Evolutionary conservation across 2,113 vertebrate genomes (phyloP).

Genomic region (Brachyhypopomus gauderio): DNA sequence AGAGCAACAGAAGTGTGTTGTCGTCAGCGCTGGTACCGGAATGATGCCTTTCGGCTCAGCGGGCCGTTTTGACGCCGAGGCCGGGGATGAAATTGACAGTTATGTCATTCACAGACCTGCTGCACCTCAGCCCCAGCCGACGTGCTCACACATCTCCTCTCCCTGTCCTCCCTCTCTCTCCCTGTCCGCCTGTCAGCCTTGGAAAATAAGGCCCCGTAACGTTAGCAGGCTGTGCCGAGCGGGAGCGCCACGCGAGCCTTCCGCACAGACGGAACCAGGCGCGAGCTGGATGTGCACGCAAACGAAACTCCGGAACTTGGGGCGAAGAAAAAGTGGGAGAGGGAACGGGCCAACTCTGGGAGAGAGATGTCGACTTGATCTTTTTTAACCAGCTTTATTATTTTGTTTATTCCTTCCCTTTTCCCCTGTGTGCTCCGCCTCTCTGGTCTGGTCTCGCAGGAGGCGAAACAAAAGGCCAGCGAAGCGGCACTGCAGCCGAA

Average conservation of each 20-base stretch:
- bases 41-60: slow-evolving; percentile 13
- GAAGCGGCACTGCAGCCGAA: slow-evolving; percentile 53
- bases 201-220: slow-evolving; percentile 42
- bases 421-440: slow-evolving; percentile 44
- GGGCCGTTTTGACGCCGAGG: slow-evolving; percentile 34
- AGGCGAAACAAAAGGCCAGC: slow-evolving; percentile 66
- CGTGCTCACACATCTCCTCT: slow-evolving; percentile 4
- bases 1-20: too few species aligned
- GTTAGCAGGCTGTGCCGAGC: slow-evolving; percentile 50
- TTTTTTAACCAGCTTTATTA: slow-evolving; percentile 39
- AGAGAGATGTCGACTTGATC: slow-evolving; percentile 33
- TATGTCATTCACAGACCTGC: slow-evolving; percentile 48
- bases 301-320: neutral
- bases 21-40: neutral
- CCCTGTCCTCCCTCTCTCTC: slow-evolving; percentile 46
- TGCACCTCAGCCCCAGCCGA: slow-evolving; percentile 26
- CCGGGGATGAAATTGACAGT: slow-evolving; percentile 45
- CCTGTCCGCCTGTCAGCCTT: slow-evolving; percentile 55
- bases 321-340: slow-evolving; percentile 20
- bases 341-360: neutral
- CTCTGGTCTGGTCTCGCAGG: slow-evolving; percentile 63
- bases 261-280: slow-evolving; percentile 56
- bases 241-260: slow-evolving; percentile 54
- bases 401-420: neutral
- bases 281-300: slow-evolving; percentile 43